Evolutionary conservation across 2,888 invertebrate species (phyloP), one percentile per base, ranked within the genome.

Genomic region (Andrena dorsata): DNA sequence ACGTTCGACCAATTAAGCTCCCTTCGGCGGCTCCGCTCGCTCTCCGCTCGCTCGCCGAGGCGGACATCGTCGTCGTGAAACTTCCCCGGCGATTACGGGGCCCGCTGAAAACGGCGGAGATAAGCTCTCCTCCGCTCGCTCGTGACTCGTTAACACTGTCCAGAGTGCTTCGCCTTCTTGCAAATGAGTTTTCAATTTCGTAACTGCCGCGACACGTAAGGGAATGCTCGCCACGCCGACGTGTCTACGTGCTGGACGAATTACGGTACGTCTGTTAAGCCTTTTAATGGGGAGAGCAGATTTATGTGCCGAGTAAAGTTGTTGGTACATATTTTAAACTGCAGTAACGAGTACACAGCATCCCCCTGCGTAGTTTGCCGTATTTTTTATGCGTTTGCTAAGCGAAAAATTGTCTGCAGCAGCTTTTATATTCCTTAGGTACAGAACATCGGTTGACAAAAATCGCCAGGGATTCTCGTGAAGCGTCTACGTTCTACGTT

Each of bases 71-170:
- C 66, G 76, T 72, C 71, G 86, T 70, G 71, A 65, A 76, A 86
- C 75, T 72, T 53, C 30, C 8, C 58, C 66, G 66, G 66, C 69
- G 69, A 73, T 53, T 56, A 58, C 53, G 60, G 61, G 41, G 49
- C 47, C n/a, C 41, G 41, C 76, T 77, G 83, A 71, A 79, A 79
- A 83, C 58, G 72, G 51, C 23, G 35, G 81, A 41, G 86, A 86
- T 83, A 86, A 88, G 72, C 70, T 58, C 51, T 10, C 66, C 51
- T 35, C 51, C 23, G 63, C 13, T 49, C 26, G 71, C 73, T 83
- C 88, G 84, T 86, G 84, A 83, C 87, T 88, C 81, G 86, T 88
- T 88, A 83, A 88, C 86, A 53, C 58, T 49, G 63, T 63, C 73
- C 76, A 70, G 63, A 73, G 49, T 70, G 74, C 80, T 75, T 74